Evolutionary conservation across 2,888 invertebrate genomes (phyloP), one percentile per base, ranked within the genome.

Genomic region (Mechanitis mazaeus): DNA sequence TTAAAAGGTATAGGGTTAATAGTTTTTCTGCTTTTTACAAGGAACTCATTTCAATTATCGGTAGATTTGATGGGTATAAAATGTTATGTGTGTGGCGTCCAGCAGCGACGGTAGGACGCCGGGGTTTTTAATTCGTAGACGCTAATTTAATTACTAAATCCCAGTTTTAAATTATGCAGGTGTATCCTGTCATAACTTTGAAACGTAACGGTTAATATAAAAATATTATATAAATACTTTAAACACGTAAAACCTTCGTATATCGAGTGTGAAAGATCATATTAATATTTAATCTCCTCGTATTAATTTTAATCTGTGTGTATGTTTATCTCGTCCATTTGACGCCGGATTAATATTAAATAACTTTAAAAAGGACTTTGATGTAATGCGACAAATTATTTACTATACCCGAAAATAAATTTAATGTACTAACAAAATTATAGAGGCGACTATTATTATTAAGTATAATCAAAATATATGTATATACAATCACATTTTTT

Each of bases 41-140:
- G 87, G 88, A 88, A 88, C 90, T 89, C 86, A 88, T 90, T 89
- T 90, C 89, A 90, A 90, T 90, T 90, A 90, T 90, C 88, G 83
- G 80, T 76, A 81, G 85, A 87, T 89, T 89, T 86, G 87, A 84
- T 84, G 87, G 87, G 81, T 81, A 85, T 86, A 87, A 85, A 87
- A 87, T 80, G 79, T 77, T 77, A 85, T 84, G 83, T 85, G 84
- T 87, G 86, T 77, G 89, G 88, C 89, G 87, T 88, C 89, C 89
- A 78, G 77, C 79, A 62, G 87, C 69, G 87, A 70, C 79, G 80
- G 81, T 80, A 79, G 83, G 82, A 78, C 80, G 78, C 75, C 80
- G 77, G 77, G 75, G 72, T 77, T 79, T 86, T 83, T 83, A 83
- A 79, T 82, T 83, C 81, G 74, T 81, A 77, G 82, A 87, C 82